Base-by-base conservation (phyloP, 1,140 invertebrate species). In the Saccostrea cuccullata region DNA sequence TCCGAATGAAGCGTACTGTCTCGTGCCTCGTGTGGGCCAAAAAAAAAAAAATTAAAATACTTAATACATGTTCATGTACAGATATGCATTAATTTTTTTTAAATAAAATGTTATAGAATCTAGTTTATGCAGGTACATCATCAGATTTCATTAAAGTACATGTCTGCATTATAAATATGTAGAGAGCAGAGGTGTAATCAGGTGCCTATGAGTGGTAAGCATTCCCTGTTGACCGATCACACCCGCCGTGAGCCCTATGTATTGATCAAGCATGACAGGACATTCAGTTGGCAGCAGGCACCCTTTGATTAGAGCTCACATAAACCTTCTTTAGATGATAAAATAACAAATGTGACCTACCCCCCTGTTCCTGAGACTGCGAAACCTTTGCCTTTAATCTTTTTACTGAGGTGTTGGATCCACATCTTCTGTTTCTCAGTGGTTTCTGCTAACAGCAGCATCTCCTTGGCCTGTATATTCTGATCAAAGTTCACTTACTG, bases 401-500 rank as follows among this genome's bases (percentile, higher is more conserved):
- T 98, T 93, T 98, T 98, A 87, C 97, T 97, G 30, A 99, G 96
- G 90, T 98, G 96, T 82, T 97, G 96, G 60, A 99, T 98, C 98
- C 98, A 99, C 91, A 96, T 96, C 93, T 98, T 97, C 95, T 99
- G 98, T 88, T 99, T 98, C 64, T 98, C 97, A 36, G 97, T 96
- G 88, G 96, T 97, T 58, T 96, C 95, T 30, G 98, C 98, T 90
- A 99, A 95, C 86, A 99, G 95, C 82, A 99, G 96, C 92, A 99
- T 96, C 95, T 99, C 98, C 94, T 98, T 98, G 89, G 98, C 98
- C 85, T 93, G 93, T 91, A 97, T 97, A 91, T 97, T 98, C 82
- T 98, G 97, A 96, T 99, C 98, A 92, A 98, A 98, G 94, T 98
- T 98, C 73, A 99, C 96, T 95, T n/a, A n/a, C n/a, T n/a, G n/a